phyloP scores from a whole-genome alignment of 2,113 vertebrate species.

The Orycteropus afer region DNA sequence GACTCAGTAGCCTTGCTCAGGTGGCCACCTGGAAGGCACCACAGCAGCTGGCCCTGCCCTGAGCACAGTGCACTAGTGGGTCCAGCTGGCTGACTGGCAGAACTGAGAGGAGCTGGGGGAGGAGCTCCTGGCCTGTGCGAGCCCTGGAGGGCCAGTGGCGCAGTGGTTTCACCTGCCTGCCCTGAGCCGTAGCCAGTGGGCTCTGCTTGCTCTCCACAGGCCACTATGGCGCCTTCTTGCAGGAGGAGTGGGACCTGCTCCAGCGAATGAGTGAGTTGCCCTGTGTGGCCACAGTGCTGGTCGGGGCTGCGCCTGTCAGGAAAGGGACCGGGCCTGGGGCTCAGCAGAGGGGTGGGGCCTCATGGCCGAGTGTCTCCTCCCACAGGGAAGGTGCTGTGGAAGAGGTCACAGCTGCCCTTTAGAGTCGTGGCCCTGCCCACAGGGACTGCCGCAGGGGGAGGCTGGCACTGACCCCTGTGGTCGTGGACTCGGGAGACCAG shows the following conservation, averaged over 20 bases:
- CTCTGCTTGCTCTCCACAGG: constrained; percentile 83
- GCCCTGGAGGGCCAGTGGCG: background rate
- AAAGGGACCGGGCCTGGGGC: background rate
- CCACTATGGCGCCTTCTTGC: constrained; percentile 96
- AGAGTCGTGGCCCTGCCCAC: no score
- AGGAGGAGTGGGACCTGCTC: constrained; percentile 97
- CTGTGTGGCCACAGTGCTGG: no score
- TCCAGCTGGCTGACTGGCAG: background rate
- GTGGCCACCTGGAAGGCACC: background rate
- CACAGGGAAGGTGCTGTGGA: background rate
- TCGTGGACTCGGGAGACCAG: background rate
- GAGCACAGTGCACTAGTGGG: background rate
- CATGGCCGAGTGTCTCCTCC: background rate
- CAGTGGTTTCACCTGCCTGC: background rate
- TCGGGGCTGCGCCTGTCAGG: no score
- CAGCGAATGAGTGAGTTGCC: constrained; percentile 93
- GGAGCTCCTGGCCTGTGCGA: no score
- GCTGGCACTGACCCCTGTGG: background rate
- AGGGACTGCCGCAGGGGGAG: no score
- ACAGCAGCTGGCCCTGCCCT: background rate
- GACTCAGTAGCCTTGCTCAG: background rate
- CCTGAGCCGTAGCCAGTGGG: background rate
- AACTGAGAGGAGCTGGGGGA: background rate
- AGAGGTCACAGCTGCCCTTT: no score
- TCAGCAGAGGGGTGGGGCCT: background rate